Conservation (phyloP, 1,140 invertebrate genomes). For the Platyscapa corneri region DNA sequence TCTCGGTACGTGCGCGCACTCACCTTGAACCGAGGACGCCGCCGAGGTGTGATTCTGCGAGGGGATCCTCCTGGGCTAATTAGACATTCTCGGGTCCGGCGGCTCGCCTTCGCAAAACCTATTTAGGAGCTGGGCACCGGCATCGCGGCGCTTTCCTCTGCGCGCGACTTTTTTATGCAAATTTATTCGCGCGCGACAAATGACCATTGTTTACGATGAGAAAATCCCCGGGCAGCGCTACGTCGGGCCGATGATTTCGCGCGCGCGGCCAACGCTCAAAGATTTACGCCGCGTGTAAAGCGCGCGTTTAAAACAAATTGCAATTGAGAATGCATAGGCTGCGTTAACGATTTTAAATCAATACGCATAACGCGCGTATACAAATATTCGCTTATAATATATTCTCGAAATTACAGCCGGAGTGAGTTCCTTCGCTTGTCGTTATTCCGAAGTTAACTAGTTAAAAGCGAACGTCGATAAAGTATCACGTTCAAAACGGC, state of each 20-base stretch:
- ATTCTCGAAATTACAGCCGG: not conserved
- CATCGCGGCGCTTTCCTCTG: not conserved
- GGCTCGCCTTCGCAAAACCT: too few species aligned
- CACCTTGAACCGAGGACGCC: too few species aligned
- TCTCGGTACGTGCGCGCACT: not conserved
- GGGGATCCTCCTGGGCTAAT: too few species aligned
- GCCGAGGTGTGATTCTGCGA: too few species aligned
- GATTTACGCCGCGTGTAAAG: not conserved
- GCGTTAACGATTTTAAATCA: not conserved
- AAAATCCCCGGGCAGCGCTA: not conserved
- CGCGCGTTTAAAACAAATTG: constrained; percentile 9
- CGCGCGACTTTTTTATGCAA: not conserved
- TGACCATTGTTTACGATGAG: not conserved
- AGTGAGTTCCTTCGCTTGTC: not conserved
- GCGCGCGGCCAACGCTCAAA: not conserved
- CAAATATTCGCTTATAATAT: not conserved
- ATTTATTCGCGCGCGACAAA: not conserved
- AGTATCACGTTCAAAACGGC: constrained; percentile 40
- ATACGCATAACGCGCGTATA: not conserved
- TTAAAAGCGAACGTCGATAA: constrained; percentile 33
- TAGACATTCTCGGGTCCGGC: too few species aligned
- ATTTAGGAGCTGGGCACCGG: too few species aligned
- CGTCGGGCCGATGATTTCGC: not conserved
- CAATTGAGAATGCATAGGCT: not conserved
- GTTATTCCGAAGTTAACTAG: not conserved